Conservation (phyloP, 2,888 invertebrate genomes). For the Byasa hedistus region DNA sequence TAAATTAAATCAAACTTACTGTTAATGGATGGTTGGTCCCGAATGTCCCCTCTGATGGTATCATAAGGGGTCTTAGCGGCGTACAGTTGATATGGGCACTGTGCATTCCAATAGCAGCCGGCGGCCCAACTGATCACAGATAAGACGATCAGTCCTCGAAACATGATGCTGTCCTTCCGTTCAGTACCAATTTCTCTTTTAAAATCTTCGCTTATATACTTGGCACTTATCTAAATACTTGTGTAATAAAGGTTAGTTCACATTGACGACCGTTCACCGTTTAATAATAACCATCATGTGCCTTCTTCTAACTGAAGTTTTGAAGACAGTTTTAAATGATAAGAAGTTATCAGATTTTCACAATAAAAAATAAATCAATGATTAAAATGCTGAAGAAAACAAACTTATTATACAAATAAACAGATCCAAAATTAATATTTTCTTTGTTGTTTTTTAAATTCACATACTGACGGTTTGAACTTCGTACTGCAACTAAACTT, state of each 20-base stretch:
- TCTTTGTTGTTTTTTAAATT: no score
- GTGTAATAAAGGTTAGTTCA: constrained; percentile 5
- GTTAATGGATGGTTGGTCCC: constrained; percentile 46
- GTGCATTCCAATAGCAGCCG: constrained; percentile 57
- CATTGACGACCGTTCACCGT: not conserved
- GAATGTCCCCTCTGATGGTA: constrained; percentile 59
- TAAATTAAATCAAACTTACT: constrained; percentile 49
- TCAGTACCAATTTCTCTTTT: not conserved
- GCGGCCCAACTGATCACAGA: constrained; percentile 17
- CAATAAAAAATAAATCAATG: no score
- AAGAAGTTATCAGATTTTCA: no score
- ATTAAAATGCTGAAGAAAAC: no score
- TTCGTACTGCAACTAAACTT: no score
- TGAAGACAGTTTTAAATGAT: no score
- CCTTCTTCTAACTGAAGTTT: no score
- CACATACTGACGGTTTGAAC: no score
- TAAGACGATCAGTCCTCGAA: constrained; percentile 10
- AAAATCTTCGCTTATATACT: constrained; percentile 20
- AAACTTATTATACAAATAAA: no score
- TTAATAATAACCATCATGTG: no score
- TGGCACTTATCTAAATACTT: constrained; percentile 21
- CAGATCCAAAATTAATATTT: no score
- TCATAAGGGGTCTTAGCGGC: constrained; percentile 66
- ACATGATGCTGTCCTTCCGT: constrained; percentile 18
- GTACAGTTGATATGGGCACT: constrained; percentile 51